A percentile compares a stretch with the other conserved stretches of the same genome.
These are phyloP conservation scores for Clivina fossor DNA, from an alignment of 2,888 invertebrate species.

Conservation along the genomic window DNA sequence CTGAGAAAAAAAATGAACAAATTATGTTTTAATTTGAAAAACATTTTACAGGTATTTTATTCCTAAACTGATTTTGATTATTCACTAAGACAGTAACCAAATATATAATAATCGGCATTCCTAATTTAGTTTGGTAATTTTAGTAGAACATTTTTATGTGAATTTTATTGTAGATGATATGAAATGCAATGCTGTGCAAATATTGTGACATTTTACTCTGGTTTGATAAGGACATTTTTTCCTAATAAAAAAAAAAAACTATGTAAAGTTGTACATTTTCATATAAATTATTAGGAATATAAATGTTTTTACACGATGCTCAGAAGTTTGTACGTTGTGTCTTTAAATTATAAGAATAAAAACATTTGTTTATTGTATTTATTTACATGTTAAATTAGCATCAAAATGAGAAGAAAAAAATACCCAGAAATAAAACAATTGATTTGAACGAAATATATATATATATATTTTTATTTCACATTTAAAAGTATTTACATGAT, in stretches of 20 bases:
- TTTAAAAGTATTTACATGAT: slow-evolving; percentile 16
- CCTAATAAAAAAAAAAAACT: slow-evolving; percentile 11
- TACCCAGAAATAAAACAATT: neutral
- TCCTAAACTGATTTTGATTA: too few species aligned
- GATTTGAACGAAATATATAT: slow-evolving; percentile 2
- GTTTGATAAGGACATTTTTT: slow-evolving; percentile 16
- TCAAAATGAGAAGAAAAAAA: neutral
- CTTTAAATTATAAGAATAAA: slow-evolving; percentile 27
- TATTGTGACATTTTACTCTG: slow-evolving; percentile 7
- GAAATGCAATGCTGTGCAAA: slow-evolving; percentile 8
- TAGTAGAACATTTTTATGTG: too few species aligned
- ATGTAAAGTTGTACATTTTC: slow-evolving; percentile 25
- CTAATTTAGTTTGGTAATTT: too few species aligned
- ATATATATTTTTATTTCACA: slow-evolving; percentile 21
- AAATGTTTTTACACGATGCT: slow-evolving; percentile 30
- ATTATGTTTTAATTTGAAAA: too few species aligned
- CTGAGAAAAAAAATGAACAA: too few species aligned
- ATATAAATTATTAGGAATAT: slow-evolving; percentile 15
- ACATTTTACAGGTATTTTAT: too few species aligned
- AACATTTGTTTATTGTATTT: slow-evolving; percentile 21
- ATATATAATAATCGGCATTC: too few species aligned
- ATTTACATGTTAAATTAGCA: neutral
- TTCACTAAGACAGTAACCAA: too few species aligned
- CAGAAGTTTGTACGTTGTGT: slow-evolving; percentile 30
- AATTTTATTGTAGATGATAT: slow-evolving; percentile 14